Percentiles rank a stretch among this genome's conserved stretches.
Conservation (phyloP, 1,140 invertebrate species). For the Polypedilum pembai region DNA sequence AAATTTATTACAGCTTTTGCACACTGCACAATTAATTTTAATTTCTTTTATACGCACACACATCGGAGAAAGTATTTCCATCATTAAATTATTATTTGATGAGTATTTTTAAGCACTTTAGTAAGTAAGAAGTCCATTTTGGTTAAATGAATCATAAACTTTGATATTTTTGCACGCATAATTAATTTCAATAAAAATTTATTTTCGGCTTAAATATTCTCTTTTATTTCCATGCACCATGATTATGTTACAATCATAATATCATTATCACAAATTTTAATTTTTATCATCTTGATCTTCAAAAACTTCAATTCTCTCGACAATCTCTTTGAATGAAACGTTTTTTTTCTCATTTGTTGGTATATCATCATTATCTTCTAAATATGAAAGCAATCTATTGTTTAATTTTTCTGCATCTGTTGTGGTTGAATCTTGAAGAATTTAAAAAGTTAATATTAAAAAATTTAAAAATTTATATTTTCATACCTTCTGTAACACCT, state of each 20-base stretch:
- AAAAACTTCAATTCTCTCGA: not conserved
- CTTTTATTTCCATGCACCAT: too few relatives aligned
- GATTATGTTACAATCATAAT: not conserved
- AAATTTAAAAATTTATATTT: not conserved
- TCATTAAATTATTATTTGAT: not conserved
- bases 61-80: not conserved
- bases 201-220: not conserved
- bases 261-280: not conserved
- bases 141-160: not conserved
- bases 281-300: not conserved
- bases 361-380: not conserved
- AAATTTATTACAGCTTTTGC: not conserved
- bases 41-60: not conserved
- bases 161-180: not conserved
- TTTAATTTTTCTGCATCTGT: not conserved
- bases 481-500: not conserved
- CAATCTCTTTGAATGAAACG: not conserved
- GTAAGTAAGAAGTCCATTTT: not conserved
- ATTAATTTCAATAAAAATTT: not conserved
- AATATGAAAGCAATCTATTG: not conserved
- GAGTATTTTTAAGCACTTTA: conserved; percentile 3
- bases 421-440: not conserved
- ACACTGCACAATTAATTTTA: not conserved
- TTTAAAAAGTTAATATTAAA: not conserved
- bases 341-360: not conserved